These are phyloP conservation scores for Pampus argenteus DNA, from an alignment of 2,797 vertebrate species.

Conservation along the genomic window DNA sequence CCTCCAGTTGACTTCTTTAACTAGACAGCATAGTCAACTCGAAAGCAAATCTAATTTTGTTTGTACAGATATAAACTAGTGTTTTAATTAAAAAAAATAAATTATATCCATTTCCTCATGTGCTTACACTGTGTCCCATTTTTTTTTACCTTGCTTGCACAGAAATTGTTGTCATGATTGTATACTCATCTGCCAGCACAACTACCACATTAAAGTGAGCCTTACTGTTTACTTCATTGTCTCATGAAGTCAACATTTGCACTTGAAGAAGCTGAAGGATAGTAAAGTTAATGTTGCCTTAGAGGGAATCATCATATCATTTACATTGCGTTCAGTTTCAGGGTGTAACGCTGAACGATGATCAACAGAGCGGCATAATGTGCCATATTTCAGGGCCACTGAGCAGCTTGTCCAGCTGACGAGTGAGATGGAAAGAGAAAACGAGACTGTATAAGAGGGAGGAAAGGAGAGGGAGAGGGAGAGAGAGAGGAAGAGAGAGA, in stretches of 20 bases:
- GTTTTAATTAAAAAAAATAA: slow-evolving; percentile 35
- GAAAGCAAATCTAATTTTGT: slow-evolving; percentile 33
- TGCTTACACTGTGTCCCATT: background rate
- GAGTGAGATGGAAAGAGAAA: slow-evolving; percentile 42
- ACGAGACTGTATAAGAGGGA: slow-evolving; percentile 3
- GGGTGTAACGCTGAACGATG: slow-evolving; percentile 71
- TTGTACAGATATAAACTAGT: slow-evolving; percentile 32
- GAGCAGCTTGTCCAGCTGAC: slow-evolving; percentile 83
- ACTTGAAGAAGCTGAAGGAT: slow-evolving; percentile 65
- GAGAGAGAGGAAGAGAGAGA: background rate
- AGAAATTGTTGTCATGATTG: background rate
- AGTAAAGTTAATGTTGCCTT: slow-evolving; percentile 77
- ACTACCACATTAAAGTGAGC: slow-evolving; percentile 23
- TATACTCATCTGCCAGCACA: slow-evolving; percentile 4
- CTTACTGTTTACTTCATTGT: slow-evolving; percentile 51
- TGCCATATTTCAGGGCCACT: slow-evolving; percentile 83
- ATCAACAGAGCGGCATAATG: slow-evolving; percentile 83
- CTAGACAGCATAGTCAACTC: slow-evolving; percentile 42
- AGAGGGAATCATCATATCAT: slow-evolving; percentile 84
- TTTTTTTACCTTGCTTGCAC: slow-evolving; percentile 22
- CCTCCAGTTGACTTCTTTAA: slow-evolving; percentile 73
- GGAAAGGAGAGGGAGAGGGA: slow-evolving; percentile 7
- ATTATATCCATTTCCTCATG: slow-evolving; percentile 14
- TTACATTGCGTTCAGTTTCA: slow-evolving; percentile 83
- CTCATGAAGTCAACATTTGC: slow-evolving; percentile 70